Evolutionary conservation across 2,888 invertebrate species (phyloP).

Genomic region (Formica aserva): DNA sequence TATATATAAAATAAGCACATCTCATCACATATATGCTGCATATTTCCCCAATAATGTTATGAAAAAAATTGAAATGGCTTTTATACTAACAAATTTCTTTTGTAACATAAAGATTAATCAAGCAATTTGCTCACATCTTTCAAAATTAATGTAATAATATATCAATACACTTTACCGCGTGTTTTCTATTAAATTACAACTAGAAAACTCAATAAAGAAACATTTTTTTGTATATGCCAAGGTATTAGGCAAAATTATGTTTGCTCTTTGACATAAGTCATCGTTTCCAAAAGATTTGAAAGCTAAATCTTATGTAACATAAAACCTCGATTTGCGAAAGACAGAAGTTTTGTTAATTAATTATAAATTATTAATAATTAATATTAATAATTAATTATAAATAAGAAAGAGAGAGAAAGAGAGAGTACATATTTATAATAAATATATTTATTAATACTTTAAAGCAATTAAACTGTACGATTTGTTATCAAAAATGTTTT

Average conservation of each 20-base stretch:
- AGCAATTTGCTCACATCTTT: not conserved
- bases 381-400: not conserved
- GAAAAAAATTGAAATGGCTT: not conserved
- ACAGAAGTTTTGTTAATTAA: not conserved
- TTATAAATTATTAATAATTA: too few relatives aligned
- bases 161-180: not conserved
- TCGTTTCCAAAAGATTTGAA: not conserved
- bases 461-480: slow-evolving; percentile 60
- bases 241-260: slow-evolving; percentile 5
- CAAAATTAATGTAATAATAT: slow-evolving; percentile 6
- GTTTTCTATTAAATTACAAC: not conserved
- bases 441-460: slow-evolving; percentile 59
- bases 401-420: not conserved
- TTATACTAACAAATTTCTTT: not conserved
- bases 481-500: slow-evolving; percentile 44
- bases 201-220: not conserved
- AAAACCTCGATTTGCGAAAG: not conserved
- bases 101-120: not conserved
- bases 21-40: not conserved
- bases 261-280: not conserved
- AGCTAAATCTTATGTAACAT: not conserved
- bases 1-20: not conserved
- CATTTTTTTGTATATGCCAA: not conserved
- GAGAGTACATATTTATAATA: not conserved
- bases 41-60: not conserved